Percentiles rank a stretch among this genome's conserved stretches.
Evolutionary conservation across 2,797 vertebrate genomes (phyloP).

Genomic region (Tarsius wallacei): DNA sequence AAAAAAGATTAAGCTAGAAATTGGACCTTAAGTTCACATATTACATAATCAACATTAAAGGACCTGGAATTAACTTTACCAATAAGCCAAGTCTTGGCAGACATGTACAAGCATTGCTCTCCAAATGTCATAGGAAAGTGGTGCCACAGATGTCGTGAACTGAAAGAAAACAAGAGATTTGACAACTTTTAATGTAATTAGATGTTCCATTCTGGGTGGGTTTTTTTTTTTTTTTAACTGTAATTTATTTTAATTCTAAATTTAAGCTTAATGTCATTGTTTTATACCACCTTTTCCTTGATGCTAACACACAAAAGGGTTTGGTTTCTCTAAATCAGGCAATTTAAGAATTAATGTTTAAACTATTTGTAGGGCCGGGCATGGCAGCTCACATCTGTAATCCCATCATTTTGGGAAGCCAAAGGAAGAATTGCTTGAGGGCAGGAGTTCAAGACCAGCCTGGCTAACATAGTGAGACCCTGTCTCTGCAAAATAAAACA

Average conservation of each 20-base stretch:
- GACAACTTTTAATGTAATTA: background rate
- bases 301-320: conserved; percentile 24
- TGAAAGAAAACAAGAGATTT: conserved; percentile 66
- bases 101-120: conserved; percentile 89
- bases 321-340: background rate
- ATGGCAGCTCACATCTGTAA: no score
- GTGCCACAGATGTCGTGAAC: conserved; percentile 63
- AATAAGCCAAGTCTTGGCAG: conserved; percentile 88
- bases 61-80: conserved; percentile 84
- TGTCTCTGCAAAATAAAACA: no score
- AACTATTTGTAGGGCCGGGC: background rate
- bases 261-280: conserved; percentile 45
- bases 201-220: background rate
- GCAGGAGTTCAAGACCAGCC: no score
- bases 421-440: no score
- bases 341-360: conserved; percentile 46
- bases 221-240: background rate
- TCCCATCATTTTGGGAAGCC: no score
- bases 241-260: conserved; percentile 45
- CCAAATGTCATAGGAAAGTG: conserved; percentile 51
- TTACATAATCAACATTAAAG: conserved; percentile 26
- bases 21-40: conserved; percentile 29
- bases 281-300: conserved; percentile 16
- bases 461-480: no score
- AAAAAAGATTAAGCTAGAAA: conserved; percentile 51